These are phyloP conservation scores for Bothrops jararaca DNA, from an alignment of 2,113 vertebrate genomes.

Conservation along the genomic window DNA sequence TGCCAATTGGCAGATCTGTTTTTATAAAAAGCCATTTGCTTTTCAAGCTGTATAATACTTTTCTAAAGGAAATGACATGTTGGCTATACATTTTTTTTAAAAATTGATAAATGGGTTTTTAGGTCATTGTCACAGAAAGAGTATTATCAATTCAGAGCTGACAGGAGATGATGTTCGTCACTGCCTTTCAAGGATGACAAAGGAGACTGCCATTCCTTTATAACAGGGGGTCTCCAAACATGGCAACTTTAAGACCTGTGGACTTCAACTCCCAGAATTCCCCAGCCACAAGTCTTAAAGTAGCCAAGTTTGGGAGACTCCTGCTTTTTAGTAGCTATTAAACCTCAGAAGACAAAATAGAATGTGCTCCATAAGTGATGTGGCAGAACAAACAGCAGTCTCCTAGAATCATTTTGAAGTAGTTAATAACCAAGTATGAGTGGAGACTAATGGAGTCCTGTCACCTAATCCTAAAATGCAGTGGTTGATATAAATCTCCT, in stretches of 20 bases:
- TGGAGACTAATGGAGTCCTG: not conserved
- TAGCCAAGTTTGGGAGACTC: not conserved
- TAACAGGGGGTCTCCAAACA: not conserved
- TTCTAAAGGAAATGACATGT: not conserved
- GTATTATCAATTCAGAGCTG: not conserved
- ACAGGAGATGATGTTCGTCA: not conserved
- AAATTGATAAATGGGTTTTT: not conserved
- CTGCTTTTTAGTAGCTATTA: not conserved
- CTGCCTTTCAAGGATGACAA: not conserved
- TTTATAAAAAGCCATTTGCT: not conserved
- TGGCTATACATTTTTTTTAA: not conserved
- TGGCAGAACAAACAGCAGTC: not conserved
- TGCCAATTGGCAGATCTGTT: not conserved
- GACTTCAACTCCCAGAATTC: too few relatives aligned
- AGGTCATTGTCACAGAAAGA: not conserved
- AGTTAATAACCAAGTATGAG: not conserved
- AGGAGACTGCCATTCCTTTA: not conserved
- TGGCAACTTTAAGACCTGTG: not conserved
- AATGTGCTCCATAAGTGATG: not conserved
- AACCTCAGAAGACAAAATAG: not conserved
- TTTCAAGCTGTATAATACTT: not conserved
- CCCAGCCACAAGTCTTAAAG: too few relatives aligned
- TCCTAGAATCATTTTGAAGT: not conserved
- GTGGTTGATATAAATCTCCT: not conserved
- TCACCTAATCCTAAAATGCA: not conserved